phyloP scores from a whole-genome alignment of 2,888 invertebrate species.

The Deilephila elpenor region DNA sequence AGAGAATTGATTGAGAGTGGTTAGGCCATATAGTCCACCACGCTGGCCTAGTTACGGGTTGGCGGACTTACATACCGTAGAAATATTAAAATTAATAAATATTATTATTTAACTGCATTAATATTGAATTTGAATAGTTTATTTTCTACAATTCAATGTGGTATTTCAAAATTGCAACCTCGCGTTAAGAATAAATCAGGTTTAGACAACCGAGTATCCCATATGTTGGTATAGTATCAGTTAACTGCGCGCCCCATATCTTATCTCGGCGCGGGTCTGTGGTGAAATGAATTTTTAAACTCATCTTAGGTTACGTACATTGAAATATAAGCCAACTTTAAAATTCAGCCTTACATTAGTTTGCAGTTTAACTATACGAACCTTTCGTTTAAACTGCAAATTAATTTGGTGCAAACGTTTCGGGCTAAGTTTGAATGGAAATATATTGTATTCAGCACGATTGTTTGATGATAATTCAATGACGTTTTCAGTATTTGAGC shows the following conservation, averaged over 20 bases:
- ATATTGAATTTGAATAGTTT: too few relatives aligned
- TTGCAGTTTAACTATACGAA: not conserved
- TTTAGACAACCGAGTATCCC: not conserved
- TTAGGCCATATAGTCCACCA: too few relatives aligned
- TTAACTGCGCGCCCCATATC: conserved; percentile 44
- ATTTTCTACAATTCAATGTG: too few relatives aligned
- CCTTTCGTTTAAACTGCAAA: too few relatives aligned
- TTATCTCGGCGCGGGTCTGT: conserved; percentile 49
- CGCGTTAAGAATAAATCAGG: too few relatives aligned
- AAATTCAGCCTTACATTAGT: conserved; percentile 15
- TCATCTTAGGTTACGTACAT: conserved; percentile 24
- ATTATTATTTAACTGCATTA: too few relatives aligned
- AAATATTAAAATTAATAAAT: too few relatives aligned
- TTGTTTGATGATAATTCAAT: not conserved
- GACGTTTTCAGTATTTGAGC: too few relatives aligned
- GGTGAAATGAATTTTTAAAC: conserved; percentile 40
- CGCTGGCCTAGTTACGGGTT: too few relatives aligned
- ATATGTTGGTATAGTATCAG: conserved; percentile 31
- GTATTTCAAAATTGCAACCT: too few relatives aligned
- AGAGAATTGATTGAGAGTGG: too few relatives aligned
- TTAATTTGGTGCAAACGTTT: not conserved
- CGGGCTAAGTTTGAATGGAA: not conserved
- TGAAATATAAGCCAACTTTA: conserved; percentile 17
- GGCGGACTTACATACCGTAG: too few relatives aligned
- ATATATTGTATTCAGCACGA: not conserved